Evolutionary conservation across 2,113 vertebrate genomes (phyloP).

Genomic region (Platycercus adscitus): DNA sequence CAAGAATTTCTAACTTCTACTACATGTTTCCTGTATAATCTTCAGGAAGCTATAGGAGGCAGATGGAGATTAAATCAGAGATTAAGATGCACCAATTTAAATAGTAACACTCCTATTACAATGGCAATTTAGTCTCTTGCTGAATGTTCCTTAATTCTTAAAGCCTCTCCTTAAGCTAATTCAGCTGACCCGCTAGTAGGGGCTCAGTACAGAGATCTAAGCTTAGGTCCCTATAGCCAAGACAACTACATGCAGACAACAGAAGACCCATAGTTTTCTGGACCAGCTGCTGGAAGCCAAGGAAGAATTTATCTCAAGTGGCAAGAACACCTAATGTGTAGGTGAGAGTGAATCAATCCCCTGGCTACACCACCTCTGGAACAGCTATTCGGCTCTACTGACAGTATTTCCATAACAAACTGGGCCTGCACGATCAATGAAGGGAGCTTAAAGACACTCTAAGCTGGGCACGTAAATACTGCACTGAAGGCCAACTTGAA

Average conservation of each 20-base stretch:
- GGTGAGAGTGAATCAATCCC: neutral
- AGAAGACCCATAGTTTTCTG: neutral
- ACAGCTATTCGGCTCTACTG: neutral
- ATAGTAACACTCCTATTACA: neutral
- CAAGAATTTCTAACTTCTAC: neutral
- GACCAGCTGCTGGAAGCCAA: neutral
- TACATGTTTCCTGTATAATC: neutral
- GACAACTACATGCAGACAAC: neutral
- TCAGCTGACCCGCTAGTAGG: neutral
- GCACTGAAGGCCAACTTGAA: neutral
- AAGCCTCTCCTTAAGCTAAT: constrained; percentile 11
- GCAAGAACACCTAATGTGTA: neutral
- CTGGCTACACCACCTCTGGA: neutral
- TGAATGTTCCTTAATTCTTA: constrained; percentile 15
- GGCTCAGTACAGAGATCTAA: neutral
- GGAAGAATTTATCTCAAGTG: neutral
- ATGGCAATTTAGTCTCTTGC: neutral
- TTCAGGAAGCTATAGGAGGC: neutral
- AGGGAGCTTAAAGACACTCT: neutral
- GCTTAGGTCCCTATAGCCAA: neutral
- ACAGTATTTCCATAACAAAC: neutral
- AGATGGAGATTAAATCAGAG: neutral
- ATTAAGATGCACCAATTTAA: neutral
- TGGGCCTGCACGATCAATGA: neutral
- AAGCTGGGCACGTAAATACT: neutral